phyloP scores from a whole-genome alignment of 1,140 invertebrate genomes.

The Drosophila biarmipes region DNA sequence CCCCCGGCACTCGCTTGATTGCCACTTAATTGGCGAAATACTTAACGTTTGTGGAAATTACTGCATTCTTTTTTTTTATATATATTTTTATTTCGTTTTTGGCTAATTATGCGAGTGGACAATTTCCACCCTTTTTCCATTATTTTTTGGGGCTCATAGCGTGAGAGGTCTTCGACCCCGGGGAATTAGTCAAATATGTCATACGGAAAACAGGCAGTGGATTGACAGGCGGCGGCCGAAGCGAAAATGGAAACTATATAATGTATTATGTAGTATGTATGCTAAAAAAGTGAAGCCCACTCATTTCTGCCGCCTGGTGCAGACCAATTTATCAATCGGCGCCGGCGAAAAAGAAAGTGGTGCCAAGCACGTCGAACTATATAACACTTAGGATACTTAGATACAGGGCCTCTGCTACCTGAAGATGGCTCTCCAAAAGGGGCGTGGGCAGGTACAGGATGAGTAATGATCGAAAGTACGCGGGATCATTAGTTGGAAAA shows the following conservation, averaged over 20 bases:
- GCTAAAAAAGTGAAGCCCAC: slow-evolving; percentile 12
- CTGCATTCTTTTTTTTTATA: slow-evolving; percentile 15
- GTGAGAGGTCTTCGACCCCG: slow-evolving; percentile 48
- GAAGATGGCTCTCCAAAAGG: background rate
- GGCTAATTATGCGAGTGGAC: slow-evolving; percentile 60
- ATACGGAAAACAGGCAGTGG: slow-evolving; percentile 19
- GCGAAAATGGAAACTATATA: slow-evolving; percentile 32
- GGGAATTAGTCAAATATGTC: slow-evolving; percentile 45
- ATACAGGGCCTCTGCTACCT: slow-evolving; percentile 7
- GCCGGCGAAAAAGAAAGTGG: slow-evolving; percentile 10
- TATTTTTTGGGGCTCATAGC: slow-evolving; percentile 22
- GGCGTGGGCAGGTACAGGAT: background rate
- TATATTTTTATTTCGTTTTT: slow-evolving; percentile 35
- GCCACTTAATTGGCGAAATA: slow-evolving; percentile 72
- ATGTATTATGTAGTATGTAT: slow-evolving; percentile 7
- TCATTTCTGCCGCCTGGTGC: slow-evolving; percentile 16
- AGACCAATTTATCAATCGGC: slow-evolving; percentile 33
- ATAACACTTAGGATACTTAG: background rate
- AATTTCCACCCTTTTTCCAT: slow-evolving; percentile 23
- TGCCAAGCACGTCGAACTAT: slow-evolving; percentile 18
- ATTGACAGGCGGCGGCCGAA: slow-evolving; percentile 33
- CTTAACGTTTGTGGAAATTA: slow-evolving; percentile 23
- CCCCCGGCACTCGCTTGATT: slow-evolving; percentile 50
- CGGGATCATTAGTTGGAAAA: slow-evolving; percentile 1
- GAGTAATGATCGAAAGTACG: background rate